These are phyloP conservation scores for Heterodera carotae DNA, from an alignment of 1,140 invertebrate species.

Conservation along the genomic window DNA sequence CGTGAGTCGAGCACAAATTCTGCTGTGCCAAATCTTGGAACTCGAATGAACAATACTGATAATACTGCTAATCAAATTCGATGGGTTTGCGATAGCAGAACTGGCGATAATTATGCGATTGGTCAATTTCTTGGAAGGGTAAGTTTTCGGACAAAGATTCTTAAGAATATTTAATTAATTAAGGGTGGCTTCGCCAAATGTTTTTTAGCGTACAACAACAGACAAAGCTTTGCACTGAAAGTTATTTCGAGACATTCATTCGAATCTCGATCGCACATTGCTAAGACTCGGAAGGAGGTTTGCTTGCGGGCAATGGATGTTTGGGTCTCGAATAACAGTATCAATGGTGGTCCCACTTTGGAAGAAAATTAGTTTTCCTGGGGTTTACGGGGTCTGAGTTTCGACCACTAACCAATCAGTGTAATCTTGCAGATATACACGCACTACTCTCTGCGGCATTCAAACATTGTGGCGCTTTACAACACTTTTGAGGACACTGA, in stretches of 20 bases:
- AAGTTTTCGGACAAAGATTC: background rate
- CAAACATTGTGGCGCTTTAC: constrained; percentile 44
- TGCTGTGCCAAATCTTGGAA: background rate
- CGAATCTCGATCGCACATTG: constrained; percentile 29
- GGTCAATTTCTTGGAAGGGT: background rate
- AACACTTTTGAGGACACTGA: constrained; percentile 48
- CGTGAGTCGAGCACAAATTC: background rate
- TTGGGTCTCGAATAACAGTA: background rate
- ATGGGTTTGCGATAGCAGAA: background rate
- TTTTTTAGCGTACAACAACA: constrained; percentile 39
- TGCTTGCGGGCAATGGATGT: no score
- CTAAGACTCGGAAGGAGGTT: constrained; percentile 43
- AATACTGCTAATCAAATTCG: background rate
- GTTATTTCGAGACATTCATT: constrained; percentile 31
- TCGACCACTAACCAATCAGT: no score
- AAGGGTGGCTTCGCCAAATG: constrained; percentile 51
- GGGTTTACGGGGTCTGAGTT: no score
- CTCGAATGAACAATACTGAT: background rate
- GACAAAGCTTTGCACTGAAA: constrained; percentile 50
- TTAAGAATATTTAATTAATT: constrained; percentile 11
- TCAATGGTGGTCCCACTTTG: background rate
- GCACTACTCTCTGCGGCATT: constrained; percentile 48
- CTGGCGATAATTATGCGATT: background rate
- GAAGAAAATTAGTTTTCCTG: background rate
- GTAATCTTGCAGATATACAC: constrained; percentile 33